Base-by-base conservation (phyloP, 2,888 invertebrate species). In the Orthonychiurus folsomi region DNA sequence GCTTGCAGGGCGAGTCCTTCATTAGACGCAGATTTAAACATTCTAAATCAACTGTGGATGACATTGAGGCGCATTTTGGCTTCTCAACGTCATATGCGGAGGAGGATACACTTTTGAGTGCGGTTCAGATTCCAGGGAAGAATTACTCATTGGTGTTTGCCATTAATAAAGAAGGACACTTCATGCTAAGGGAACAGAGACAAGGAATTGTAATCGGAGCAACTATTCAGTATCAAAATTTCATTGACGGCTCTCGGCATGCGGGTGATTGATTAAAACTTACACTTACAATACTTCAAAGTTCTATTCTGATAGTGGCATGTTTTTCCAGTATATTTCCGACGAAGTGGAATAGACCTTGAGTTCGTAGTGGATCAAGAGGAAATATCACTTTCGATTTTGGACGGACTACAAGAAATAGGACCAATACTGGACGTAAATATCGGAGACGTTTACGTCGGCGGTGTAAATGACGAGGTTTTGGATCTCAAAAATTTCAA, bases 1-100 rank as follows among this genome's bases (percentile, higher is more conserved):
- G 89, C 74, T 93, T 93, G 72, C 88, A 88, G 70, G 92, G 92
- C 0, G 89, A 90, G 75, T 89, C 91, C 21, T 86, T 87, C 65
- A 77, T 93, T 50, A 87, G 88, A 74, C 81, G 90, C 56, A 87
- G 87, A 73, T 90, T 89, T 75, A 81, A 53, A n/a, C 64, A 67
- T 15, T 50, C 64, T 12, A 3, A 20, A 21, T 48, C 56, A 85
- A 3, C 76, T 88, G 12, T 91, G 1, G 78, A 66, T 3, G 66
- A 69, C 50, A 86, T 93, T 0, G 89, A 89, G 77, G 83, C 91
- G 26, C 88, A 90, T 77, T 76, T 93, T 64, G 92, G 92, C 0
- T 93, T 93, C 77, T 92, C 92, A 0, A 85, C 73, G 86, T 63
- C 60, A 9, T 67, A 67, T 26, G 79, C 86, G 37, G 81, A 88